A percentile compares a stretch with the other conserved stretches of the same genome.
phyloP scores from a whole-genome alignment of 1,140 invertebrate genomes.

The Muscidifurax raptorellus region DNA sequence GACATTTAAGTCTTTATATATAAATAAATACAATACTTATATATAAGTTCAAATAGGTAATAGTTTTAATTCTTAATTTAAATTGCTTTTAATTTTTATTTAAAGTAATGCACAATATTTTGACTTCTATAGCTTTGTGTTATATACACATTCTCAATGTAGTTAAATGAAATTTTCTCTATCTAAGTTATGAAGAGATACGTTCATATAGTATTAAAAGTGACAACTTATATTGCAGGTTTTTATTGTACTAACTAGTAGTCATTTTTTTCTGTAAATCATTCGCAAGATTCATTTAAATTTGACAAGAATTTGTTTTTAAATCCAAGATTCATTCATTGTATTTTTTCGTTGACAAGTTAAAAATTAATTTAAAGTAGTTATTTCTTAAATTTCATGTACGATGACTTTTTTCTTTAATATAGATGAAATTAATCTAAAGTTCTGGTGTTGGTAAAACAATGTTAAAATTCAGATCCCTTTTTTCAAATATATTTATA shows the following conservation, averaged over 20 bases:
- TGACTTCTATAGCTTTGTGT: not conserved
- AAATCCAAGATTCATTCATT: constrained; percentile 1
- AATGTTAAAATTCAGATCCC: constrained; percentile 8
- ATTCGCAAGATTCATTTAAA: not conserved
- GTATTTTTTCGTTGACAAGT: not conserved
- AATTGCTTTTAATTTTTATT: not conserved
- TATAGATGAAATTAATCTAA: constrained; percentile 32
- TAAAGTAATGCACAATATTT: not conserved
- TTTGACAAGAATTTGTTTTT: not conserved
- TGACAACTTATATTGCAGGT: not conserved
- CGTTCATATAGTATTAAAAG: not conserved
- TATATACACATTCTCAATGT: not conserved
- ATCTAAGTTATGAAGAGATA: not conserved
- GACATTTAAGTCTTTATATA: not conserved
- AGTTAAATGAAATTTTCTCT: not conserved
- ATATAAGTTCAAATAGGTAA: not conserved
- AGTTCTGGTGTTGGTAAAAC: constrained; percentile 16
- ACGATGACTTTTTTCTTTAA: not conserved
- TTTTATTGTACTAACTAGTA: constrained; percentile 13
- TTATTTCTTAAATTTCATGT: not conserved
- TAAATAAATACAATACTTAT: not conserved
- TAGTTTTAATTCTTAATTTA: not conserved
- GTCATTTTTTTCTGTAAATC: not conserved
- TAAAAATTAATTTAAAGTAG: not conserved
- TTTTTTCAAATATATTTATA: constrained; percentile 33